These are phyloP conservation scores for Tachina grossa DNA, from an alignment of 2,888 invertebrate species.

Conservation along the genomic window DNA sequence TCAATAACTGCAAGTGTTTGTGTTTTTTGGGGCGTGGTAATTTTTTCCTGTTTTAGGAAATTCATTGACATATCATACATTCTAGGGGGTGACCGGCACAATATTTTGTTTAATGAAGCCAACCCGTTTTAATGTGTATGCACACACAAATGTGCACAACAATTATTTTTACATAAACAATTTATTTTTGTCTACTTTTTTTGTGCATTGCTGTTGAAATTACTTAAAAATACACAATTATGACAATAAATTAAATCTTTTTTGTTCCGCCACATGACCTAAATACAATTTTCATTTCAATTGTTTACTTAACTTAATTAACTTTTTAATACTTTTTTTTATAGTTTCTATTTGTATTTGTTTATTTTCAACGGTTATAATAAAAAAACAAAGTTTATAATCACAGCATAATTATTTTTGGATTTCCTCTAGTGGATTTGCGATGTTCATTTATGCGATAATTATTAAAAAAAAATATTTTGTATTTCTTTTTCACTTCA, in stretches of 20 bases:
- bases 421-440: constrained; percentile 55
- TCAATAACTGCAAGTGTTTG: no score
- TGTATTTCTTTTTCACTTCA: constrained; percentile 46
- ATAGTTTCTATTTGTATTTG: constrained; percentile 4
- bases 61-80: no score
- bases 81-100: no score
- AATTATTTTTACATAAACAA: background rate
- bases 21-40: no score
- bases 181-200: background rate
- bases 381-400: constrained; percentile 30
- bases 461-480: constrained; percentile 42
- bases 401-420: constrained; percentile 63
- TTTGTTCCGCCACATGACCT: constrained; percentile 52
- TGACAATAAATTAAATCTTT: constrained; percentile 21
- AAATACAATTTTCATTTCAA: constrained; percentile 16
- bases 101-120: no score
- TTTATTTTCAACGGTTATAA: constrained; percentile 25
- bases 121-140: no score
- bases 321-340: constrained; percentile 16
- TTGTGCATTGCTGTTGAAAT: background rate
- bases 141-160: background rate
- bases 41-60: no score
- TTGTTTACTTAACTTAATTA: constrained; percentile 45
- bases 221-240: constrained; percentile 23
- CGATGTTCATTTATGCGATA: constrained; percentile 46